Evolutionary conservation across 2,888 invertebrate genomes (phyloP).

Genomic region (Ganaspis brasiliensis): DNA sequence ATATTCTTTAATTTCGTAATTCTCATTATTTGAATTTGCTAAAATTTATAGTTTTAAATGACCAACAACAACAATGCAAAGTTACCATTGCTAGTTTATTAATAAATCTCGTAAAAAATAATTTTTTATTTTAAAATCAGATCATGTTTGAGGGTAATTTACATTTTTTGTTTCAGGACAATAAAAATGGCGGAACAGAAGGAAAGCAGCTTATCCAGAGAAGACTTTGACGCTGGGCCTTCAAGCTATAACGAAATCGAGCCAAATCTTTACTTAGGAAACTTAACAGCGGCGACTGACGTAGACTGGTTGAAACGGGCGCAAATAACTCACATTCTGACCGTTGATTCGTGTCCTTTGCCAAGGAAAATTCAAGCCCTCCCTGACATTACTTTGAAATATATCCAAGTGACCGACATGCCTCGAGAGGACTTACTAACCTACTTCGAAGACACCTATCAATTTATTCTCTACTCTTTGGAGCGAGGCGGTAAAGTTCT

Average conservation of each 20-base stretch:
- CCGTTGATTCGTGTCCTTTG: slow-evolving; percentile 92
- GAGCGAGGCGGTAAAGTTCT: slow-evolving; percentile 86
- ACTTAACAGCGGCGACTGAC: slow-evolving; percentile 90
- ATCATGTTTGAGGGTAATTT: too few species aligned
- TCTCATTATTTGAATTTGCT: too few species aligned
- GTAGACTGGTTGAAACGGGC: slow-evolving; percentile 85
- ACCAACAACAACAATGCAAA: too few species aligned
- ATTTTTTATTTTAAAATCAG: too few species aligned
- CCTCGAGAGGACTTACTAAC: slow-evolving; percentile 92
- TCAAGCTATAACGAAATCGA: slow-evolving; percentile 83
- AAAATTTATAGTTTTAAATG: too few species aligned
- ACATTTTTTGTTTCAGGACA: slow-evolving; percentile 46
- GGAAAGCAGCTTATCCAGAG: slow-evolving; percentile 70
- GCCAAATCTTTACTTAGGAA: slow-evolving; percentile 84
- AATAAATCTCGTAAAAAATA: too few species aligned
- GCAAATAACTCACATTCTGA: slow-evolving; percentile 89
- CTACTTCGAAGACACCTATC: slow-evolving; percentile 88
- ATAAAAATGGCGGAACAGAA: slow-evolving; percentile 64
- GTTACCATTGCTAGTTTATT: too few species aligned
- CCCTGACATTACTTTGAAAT: slow-evolving; percentile 86
- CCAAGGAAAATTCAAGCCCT: slow-evolving; percentile 88
- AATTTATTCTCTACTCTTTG: slow-evolving; percentile 88
- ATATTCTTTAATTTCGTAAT: too few species aligned
- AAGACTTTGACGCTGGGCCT: slow-evolving; percentile 83
- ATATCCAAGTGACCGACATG: slow-evolving; percentile 91